A percentile compares a stretch with the other conserved stretches of the same genome.
These are phyloP conservation scores for Neotoma lepida DNA, from an alignment of 2,113 vertebrate genomes.

Conservation along the genomic window DNA sequence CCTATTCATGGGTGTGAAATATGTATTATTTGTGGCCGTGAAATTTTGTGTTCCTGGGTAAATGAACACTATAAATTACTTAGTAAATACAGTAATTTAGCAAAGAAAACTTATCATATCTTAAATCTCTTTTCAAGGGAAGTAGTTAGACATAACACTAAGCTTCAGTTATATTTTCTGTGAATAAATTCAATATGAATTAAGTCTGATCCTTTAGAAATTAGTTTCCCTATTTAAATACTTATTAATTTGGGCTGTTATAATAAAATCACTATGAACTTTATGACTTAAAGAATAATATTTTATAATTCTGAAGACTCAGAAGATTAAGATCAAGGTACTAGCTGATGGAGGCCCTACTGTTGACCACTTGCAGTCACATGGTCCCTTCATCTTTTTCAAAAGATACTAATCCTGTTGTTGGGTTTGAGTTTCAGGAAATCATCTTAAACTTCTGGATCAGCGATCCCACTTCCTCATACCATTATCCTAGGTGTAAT, in stretches of 20 bases:
- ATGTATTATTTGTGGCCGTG: neutral
- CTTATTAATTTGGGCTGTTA: neutral
- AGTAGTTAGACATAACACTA: constrained; percentile 22
- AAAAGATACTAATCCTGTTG: neutral
- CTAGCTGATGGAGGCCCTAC: neutral
- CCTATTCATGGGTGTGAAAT: neutral
- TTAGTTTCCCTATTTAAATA: constrained; percentile 38
- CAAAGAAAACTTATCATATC: neutral
- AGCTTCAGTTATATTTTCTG: constrained; percentile 27
- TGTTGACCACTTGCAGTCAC: neutral
- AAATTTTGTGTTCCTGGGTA: neutral
- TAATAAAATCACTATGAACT: neutral
- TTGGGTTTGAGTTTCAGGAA: neutral
- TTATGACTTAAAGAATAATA: neutral
- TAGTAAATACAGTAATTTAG: constrained; percentile 19
- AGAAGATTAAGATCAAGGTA: neutral
- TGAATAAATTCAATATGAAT: constrained; percentile 10
- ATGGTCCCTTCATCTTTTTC: neutral
- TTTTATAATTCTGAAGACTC: neutral
- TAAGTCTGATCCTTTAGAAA: constrained; percentile 32
- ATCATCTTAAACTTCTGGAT: neutral
- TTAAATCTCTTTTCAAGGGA: constrained; percentile 36
- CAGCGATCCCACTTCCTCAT: neutral
- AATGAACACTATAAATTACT: neutral
- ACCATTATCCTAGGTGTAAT: neutral